Conservation (phyloP, 2,113 vertebrate genomes). For the Myanophis thanlyinensis region DNA sequence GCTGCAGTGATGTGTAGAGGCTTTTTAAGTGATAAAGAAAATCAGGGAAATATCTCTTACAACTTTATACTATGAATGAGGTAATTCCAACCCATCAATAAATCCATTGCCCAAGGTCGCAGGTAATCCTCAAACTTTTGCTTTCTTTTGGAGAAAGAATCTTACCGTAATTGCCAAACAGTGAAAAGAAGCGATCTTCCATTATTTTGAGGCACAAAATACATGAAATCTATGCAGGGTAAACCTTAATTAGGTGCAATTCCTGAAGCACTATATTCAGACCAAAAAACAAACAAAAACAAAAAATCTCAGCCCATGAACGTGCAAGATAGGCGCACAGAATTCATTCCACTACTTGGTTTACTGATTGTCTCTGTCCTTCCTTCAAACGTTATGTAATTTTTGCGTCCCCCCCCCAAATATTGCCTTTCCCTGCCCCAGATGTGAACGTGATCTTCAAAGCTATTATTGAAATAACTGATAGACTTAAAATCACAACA, state of each 20-base stretch:
- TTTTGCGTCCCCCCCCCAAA: background rate
- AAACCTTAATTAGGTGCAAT: background rate
- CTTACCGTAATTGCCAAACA: background rate
- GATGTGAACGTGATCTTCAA: background rate
- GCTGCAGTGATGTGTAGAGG: background rate
- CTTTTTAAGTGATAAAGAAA: background rate
- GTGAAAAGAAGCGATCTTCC: background rate
- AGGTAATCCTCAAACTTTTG: background rate
- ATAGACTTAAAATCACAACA: background rate
- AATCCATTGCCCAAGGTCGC: background rate
- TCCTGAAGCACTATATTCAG: background rate
- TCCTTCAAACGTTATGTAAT: background rate
- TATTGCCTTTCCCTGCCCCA: background rate
- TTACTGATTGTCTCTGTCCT: background rate
- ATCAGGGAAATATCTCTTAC: background rate
- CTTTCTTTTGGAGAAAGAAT: background rate
- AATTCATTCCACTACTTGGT: background rate
- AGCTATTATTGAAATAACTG: background rate
- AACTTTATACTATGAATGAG: background rate
- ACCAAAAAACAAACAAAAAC: background rate
- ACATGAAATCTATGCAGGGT: background rate
- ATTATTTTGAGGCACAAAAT: background rate
- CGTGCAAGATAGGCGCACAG: background rate
- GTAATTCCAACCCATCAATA: background rate
- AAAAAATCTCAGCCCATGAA: background rate